phyloP scores from a whole-genome alignment of 2,888 invertebrate species.

The Entomobrya proxima region DNA sequence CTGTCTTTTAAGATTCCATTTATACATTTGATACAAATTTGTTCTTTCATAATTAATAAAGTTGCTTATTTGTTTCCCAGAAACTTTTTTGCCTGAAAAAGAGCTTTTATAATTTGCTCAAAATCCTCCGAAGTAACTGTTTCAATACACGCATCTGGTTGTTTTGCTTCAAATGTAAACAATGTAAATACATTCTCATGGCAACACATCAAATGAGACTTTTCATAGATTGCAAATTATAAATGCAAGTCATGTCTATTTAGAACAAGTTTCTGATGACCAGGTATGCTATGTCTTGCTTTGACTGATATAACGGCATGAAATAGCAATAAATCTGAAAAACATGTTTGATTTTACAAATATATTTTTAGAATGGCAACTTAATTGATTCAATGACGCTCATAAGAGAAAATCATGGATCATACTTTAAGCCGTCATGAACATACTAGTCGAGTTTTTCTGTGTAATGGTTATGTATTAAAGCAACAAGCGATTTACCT shows the following conservation, averaged over 20 bases:
- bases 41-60: too few species aligned
- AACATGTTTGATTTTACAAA: background rate
- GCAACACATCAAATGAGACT: too few species aligned
- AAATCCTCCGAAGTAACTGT: too few species aligned
- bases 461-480: too few species aligned
- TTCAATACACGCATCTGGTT: background rate
- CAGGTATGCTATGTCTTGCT: slow-evolving; percentile 75
- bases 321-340: background rate
- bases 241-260: slow-evolving; percentile 90
- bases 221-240: slow-evolving; percentile 86
- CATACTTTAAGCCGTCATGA: too few species aligned
- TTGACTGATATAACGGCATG: background rate
- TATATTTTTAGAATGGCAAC: slow-evolving; percentile 76
- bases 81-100: too few species aligned
- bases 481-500: too few species aligned
- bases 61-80: too few species aligned
- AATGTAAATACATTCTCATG: background rate
- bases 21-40: too few species aligned
- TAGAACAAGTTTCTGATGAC: slow-evolving; percentile 87
- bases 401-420: slow-evolving; percentile 75
- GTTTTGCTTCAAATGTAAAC: background rate
- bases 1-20: too few species aligned
- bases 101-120: too few species aligned
- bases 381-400: slow-evolving; percentile 76
- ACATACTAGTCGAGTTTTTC: too few species aligned